A percentile compares a stretch with the other conserved stretches of the same genome.
Evolutionary conservation across 2,888 invertebrate species (phyloP).

Genomic region (Norana najaformis): DNA sequence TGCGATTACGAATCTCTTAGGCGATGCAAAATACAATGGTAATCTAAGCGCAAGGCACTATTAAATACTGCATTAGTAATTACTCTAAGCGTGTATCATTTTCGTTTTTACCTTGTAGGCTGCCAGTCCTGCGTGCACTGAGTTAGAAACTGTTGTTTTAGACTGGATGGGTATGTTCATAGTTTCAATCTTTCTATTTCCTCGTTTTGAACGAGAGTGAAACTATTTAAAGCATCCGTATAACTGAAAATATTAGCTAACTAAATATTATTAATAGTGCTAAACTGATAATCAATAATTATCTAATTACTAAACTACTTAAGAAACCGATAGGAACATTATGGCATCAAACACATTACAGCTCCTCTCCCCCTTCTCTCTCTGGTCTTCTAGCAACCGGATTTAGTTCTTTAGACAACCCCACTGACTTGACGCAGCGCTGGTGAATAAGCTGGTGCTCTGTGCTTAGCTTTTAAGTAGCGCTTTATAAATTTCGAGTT

Average conservation of each 20-base stretch:
- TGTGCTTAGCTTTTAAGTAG: not conserved
- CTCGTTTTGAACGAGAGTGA: not conserved
- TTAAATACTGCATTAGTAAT: not conserved
- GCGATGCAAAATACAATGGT: not conserved
- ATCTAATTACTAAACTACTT: too few species aligned
- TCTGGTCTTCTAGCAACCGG: too few species aligned
- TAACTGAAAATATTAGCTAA: not conserved
- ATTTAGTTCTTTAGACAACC: too few species aligned
- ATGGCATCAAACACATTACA: too few species aligned
- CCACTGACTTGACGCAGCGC: too few species aligned
- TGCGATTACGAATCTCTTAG: too few species aligned
- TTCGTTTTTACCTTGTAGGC: slow-evolving; percentile 68
- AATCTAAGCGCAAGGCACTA: not conserved
- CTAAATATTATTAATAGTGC: not conserved
- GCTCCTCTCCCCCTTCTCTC: too few species aligned
- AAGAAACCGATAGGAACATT: too few species aligned
- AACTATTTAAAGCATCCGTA: not conserved
- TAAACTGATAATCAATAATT: too few species aligned
- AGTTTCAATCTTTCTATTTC: not conserved
- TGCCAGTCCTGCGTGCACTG: slow-evolving; percentile 92
- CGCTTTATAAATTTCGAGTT: not conserved
- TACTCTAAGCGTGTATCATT: not conserved
- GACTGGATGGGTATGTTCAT: slow-evolving; percentile 83
- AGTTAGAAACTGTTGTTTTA: slow-evolving; percentile 89
- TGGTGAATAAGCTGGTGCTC: too few species aligned